Percentiles rank a stretch among this genome's conserved stretches.
phyloP scores from a whole-genome alignment of 1,140 invertebrate genomes.

The Globodera rostochiensis region DNA sequence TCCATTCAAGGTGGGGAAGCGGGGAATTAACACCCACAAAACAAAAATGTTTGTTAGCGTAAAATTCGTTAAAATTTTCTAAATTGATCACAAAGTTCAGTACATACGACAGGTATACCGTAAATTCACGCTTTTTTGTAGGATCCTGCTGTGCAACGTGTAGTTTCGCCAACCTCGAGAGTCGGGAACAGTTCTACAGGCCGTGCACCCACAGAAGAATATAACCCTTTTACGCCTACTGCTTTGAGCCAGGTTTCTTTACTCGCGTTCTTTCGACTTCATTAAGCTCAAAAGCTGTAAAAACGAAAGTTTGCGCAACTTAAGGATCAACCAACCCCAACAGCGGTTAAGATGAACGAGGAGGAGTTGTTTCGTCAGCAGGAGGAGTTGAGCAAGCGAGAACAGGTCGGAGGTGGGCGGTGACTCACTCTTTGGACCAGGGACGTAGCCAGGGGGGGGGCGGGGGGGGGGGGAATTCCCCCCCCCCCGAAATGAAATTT shows the following conservation, averaged over 20 bases:
- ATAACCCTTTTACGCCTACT: conserved; percentile 59
- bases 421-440: too few relatives aligned
- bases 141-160: conserved; percentile 11
- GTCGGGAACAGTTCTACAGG: not conserved
- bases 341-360: conserved; percentile 38
- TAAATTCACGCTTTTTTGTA: too few relatives aligned
- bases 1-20: conserved; percentile 56
- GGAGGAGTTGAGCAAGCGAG: conserved; percentile 59
- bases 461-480: too few relatives aligned
- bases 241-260: conserved; percentile 17
- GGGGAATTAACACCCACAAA: too few relatives aligned
- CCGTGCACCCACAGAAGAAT: conserved; percentile 52
- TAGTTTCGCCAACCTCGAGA: not conserved
- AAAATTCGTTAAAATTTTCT: too few relatives aligned
- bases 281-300: too few relatives aligned
- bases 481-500: too few relatives aligned
- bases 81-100: too few relatives aligned
- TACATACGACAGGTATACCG: too few relatives aligned
- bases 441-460: too few relatives aligned
- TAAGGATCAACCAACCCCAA: conserved; percentile 20
- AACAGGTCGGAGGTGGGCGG: conserved; percentile 33
- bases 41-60: too few relatives aligned
- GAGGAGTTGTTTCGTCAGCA: conserved; percentile 65
- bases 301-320: conserved; percentile 1
- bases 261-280: not conserved